Evolutionary conservation across 2,113 vertebrate genomes (phyloP).

Genomic region (Corvus moneduloides): DNA sequence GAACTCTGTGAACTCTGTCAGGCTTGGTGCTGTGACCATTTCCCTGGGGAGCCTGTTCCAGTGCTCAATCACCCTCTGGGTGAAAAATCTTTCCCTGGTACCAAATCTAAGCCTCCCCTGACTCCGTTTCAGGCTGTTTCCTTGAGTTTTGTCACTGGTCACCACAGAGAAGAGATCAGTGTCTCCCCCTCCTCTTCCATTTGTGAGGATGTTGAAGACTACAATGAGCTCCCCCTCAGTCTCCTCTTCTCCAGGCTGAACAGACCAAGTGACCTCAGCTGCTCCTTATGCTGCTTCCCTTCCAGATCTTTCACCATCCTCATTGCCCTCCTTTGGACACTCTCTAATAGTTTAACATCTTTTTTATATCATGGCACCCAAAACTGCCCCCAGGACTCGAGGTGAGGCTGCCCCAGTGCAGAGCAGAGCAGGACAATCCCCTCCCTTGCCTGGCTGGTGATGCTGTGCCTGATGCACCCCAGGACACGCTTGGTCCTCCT

Average conservation of each 20-base stretch:
- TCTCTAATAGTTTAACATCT: neutral
- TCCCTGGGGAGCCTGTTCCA: neutral
- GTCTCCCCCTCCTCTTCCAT: too few relatives aligned
- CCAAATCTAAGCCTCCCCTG: neutral
- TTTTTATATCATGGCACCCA: neutral
- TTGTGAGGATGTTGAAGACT: too few relatives aligned
- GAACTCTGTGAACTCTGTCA: neutral
- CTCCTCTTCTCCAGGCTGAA: neutral
- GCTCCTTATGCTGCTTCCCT: neutral
- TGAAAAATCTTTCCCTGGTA: neutral
- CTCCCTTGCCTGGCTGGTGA: accelerated
- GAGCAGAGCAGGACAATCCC: neutral
- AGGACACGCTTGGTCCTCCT: neutral
- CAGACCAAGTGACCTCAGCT: neutral
- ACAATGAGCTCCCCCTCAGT: neutral
- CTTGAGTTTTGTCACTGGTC: neutral
- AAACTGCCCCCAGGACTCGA: accelerated
- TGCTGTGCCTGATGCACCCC: neutral
- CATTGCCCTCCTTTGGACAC: neutral
- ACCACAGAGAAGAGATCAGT: neutral
- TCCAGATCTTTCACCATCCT: neutral
- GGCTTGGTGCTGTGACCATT: neutral
- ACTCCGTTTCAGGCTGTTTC: neutral
- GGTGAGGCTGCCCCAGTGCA: accelerated
- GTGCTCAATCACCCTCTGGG: too few relatives aligned